Conservation (phyloP, 2,888 invertebrate species). For the Oscheius sp. region DNA sequence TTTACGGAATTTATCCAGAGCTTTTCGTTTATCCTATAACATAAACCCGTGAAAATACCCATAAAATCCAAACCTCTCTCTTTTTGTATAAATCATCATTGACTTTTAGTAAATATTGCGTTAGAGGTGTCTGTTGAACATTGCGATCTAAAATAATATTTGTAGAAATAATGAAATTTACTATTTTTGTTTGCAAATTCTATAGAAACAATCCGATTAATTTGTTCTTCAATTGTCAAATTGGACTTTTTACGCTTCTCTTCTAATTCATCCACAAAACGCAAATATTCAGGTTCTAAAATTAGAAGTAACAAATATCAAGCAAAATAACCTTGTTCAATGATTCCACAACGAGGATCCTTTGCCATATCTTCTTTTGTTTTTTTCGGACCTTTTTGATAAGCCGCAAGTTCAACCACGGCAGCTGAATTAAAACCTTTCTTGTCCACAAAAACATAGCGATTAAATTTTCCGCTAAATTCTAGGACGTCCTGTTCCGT, state of each 20-base stretch:
- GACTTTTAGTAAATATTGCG: slow-evolving; percentile 5
- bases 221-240: slow-evolving; percentile 28
- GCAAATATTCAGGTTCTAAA: slow-evolving; percentile 23
- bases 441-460: slow-evolving; percentile 29
- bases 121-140: slow-evolving; percentile 25
- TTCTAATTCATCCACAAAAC: slow-evolving; percentile 25
- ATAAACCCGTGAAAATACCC: no score
- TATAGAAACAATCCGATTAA: slow-evolving; percentile 22
- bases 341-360: slow-evolving; percentile 26
- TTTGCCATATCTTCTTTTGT: slow-evolving; percentile 12
- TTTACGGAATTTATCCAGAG: slow-evolving; percentile 16
- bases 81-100: slow-evolving; percentile 11
- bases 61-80: neutral
- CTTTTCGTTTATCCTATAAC: slow-evolving; percentile 16
- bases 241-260: neutral
- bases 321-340: slow-evolving; percentile 12
- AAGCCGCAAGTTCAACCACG: slow-evolving; percentile 28
- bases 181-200: no score
- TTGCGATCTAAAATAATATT: slow-evolving; percentile 8
- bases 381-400: slow-evolving; percentile 13
- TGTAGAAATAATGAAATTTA: no score
- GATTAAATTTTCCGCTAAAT: slow-evolving; percentile 28
- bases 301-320: neutral
- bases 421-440: slow-evolving; percentile 30
- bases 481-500: slow-evolving; percentile 17